Evolutionary conservation across 2,888 invertebrate species (phyloP).

Genomic region (Cosmia trapezina): DNA sequence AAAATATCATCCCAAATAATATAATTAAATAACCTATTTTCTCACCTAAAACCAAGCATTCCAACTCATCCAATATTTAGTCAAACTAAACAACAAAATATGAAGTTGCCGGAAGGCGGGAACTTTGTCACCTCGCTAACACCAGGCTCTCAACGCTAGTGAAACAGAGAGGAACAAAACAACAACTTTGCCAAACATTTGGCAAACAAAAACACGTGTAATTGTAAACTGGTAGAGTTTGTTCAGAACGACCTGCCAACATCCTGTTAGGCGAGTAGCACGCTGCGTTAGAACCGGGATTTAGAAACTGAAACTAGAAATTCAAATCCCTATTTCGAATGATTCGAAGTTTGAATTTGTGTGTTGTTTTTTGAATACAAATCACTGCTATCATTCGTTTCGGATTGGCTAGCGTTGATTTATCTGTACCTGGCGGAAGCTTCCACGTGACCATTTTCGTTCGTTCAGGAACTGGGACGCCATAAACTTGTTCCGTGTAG

Average conservation of each 20-base stretch:
- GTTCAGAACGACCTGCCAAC: constrained; percentile 48
- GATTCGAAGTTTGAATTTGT: constrained; percentile 12
- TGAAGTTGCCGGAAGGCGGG: constrained; percentile 36
- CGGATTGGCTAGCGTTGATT: constrained; percentile 46
- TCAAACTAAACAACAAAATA: constrained; percentile 40
- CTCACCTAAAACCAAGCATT: neutral
- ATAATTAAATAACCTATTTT: neutral
- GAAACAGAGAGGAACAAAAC: constrained; percentile 54
- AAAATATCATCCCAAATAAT: too few relatives aligned
- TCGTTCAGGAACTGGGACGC: constrained; percentile 30
- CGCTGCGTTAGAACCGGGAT: constrained; percentile 17
- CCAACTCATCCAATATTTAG: constrained; percentile 34
- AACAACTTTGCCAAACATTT: constrained; percentile 67
- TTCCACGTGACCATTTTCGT: constrained; percentile 39
- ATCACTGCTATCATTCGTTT: constrained; percentile 56
- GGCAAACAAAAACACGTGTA: constrained; percentile 73
- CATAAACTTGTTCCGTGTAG: constrained; percentile 21
- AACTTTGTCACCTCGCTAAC: constrained; percentile 60
- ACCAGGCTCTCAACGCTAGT: constrained; percentile 48
- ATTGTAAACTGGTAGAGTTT: constrained; percentile 67
- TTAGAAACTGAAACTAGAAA: constrained; percentile 29
- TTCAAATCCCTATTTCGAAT: constrained; percentile 15
- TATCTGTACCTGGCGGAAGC: constrained; percentile 51
- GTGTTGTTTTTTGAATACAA: constrained; percentile 40
- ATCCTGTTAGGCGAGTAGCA: constrained; percentile 28